These are phyloP conservation scores for human DNA, from an alignment of 2,113 vertebrate genomes.

Conservation along the genomic window GRCh38 chr13:91020001-91020500, in stretches of 20 bases:
- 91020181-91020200: neutral
- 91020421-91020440: neutral
- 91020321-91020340: neutral
- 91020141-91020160: neutral
- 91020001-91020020: constrained; percentile 35
- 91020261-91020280: neutral
- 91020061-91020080: constrained; percentile 51
- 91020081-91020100: neutral
- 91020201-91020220: neutral
- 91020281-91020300: neutral
- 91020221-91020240: neutral
- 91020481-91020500: neutral
- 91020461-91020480: neutral
- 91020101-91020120: constrained; percentile 8
- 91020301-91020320: neutral
- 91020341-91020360: neutral
- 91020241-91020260: neutral
- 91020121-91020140: neutral
- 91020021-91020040: constrained; percentile 54
- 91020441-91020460: neutral
- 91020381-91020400: neutral
- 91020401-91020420: constrained; percentile 10
- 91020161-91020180: neutral
- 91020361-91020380: neutral
- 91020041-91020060: constrained; percentile 22